A percentile compares a stretch with the other conserved stretches of the same genome.
These are phyloP conservation scores for Lordiphosa fenestrarum DNA, from an alignment of 2,888 invertebrate genomes.

Conservation along the genomic window DNA sequence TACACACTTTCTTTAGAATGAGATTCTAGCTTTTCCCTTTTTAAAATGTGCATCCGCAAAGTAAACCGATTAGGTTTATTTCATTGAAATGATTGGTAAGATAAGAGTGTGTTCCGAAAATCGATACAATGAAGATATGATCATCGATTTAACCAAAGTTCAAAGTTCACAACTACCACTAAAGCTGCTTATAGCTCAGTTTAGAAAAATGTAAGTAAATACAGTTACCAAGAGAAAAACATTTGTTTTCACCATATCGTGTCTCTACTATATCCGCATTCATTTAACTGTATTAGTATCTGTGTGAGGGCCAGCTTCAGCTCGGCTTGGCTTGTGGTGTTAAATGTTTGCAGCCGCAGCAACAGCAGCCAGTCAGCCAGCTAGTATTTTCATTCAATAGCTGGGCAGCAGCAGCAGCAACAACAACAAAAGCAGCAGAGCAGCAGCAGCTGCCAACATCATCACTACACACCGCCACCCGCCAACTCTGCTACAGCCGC, in stretches of 20 bases:
- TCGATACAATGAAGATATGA: too few relatives aligned
- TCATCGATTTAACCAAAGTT: too few relatives aligned
- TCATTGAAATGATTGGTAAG: too few relatives aligned
- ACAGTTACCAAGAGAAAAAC: too few relatives aligned
- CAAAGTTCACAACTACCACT: too few relatives aligned
- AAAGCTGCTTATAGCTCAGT: too few relatives aligned
- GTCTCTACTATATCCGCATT: constrained; percentile 33
- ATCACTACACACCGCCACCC: constrained; percentile 43
- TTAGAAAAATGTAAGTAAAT: too few relatives aligned
- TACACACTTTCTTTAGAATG: too few relatives aligned
- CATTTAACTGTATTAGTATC: constrained; percentile 10
- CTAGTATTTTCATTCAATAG: constrained; percentile 65
- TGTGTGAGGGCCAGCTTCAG: constrained; percentile 62
- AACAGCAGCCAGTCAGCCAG: constrained; percentile 32
- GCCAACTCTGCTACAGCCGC: constrained; percentile 45
- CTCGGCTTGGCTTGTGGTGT: constrained; percentile 58
- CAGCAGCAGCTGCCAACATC: constrained; percentile 67
- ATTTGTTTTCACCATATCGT: constrained; percentile 6
- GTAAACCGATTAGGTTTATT: too few relatives aligned
- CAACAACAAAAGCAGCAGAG: constrained; percentile 32
- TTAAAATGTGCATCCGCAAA: too few relatives aligned
- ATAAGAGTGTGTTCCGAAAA: too few relatives aligned
- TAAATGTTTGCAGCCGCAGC: constrained; percentile 69
- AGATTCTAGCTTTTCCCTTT: too few relatives aligned
- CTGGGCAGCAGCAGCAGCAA: constrained; percentile 40